These are phyloP conservation scores for Taeniopygia guttata DNA, from an alignment of 2,797 vertebrate species.

Conservation along the genomic window DNA sequence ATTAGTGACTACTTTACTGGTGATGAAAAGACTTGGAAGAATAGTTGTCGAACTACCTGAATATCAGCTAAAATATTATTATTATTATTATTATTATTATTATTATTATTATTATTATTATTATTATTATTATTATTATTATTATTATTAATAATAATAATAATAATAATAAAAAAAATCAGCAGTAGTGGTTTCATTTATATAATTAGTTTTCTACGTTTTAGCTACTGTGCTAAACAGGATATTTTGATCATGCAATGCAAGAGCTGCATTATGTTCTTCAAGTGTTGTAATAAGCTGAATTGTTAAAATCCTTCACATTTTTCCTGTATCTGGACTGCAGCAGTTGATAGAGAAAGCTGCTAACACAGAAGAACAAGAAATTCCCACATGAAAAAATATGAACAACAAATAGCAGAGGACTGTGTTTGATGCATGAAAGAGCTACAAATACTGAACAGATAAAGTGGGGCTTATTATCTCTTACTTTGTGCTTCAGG, in stretches of 20 bases:
- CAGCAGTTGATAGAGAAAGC: neutral
- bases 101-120: no score
- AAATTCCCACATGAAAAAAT: conserved; percentile 15
- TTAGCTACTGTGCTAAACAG: neutral
- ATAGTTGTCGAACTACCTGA: neutral
- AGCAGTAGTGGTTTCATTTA: neutral
- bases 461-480: conserved; percentile 41
- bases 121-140: no score
- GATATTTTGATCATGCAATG: neutral
- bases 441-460: conserved; percentile 36
- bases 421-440: conserved; percentile 1
- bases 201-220: neutral
- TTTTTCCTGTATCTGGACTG: conserved; percentile 32
- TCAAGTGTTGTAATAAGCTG: neutral
- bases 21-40: neutral
- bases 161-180: neutral
- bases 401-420: neutral
- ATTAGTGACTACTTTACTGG: neutral
- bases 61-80: no score
- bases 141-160: no score
- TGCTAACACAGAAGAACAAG: conserved; percentile 4
- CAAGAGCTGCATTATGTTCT: neutral
- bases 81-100: no score
- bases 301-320: conserved; percentile 40
- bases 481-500: conserved; percentile 18